A percentile compares a stretch with the other conserved stretches of the same genome.
These are phyloP conservation scores for Ischnura elegans DNA, from an alignment of 2,888 invertebrate species.

Conservation along the genomic window DNA sequence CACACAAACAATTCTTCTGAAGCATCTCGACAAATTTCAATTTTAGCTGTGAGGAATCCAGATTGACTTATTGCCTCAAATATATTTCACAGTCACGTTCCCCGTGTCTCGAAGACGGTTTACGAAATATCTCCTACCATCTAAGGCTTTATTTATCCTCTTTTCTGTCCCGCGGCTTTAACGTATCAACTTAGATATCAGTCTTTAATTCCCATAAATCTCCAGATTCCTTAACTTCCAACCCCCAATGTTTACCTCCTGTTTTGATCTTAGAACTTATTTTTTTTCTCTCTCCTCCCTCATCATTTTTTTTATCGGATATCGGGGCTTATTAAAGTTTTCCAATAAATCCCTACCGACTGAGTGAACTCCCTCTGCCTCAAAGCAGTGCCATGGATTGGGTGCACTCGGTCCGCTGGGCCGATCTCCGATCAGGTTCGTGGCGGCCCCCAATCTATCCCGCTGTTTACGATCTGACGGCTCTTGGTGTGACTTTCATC, in stretches of 20 bases:
- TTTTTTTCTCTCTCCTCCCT: not conserved
- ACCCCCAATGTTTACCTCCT: not conserved
- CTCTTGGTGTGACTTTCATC: constrained; percentile 59
- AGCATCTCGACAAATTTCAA: not conserved
- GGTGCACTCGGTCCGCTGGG: constrained; percentile 36
- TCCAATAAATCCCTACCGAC: constrained; percentile 56
- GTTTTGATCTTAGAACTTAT: constrained; percentile 25
- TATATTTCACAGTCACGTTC: not conserved
- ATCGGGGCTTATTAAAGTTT: constrained; percentile 64
- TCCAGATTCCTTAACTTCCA: not conserved
- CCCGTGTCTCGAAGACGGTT: not conserved
- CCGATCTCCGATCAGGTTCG: constrained; percentile 19
- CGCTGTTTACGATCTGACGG: constrained; percentile 54
- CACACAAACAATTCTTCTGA: not conserved
- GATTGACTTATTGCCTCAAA: not conserved
- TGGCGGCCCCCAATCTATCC: constrained; percentile 45
- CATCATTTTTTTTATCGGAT: constrained; percentile 16
- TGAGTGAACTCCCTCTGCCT: constrained; percentile 19
- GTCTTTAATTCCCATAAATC: constrained; percentile 34
- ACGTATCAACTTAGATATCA: constrained; percentile 29
- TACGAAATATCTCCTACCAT: not conserved
- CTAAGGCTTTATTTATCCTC: not conserved
- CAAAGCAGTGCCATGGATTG: constrained; percentile 49
- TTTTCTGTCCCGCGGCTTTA: not conserved
- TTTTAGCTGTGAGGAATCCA: not conserved